A percentile compares a stretch with the other conserved stretches of the same genome.
These are phyloP conservation scores for Charanyca ferruginea DNA, from an alignment of 2,888 invertebrate species.

Conservation along the genomic window DNA sequence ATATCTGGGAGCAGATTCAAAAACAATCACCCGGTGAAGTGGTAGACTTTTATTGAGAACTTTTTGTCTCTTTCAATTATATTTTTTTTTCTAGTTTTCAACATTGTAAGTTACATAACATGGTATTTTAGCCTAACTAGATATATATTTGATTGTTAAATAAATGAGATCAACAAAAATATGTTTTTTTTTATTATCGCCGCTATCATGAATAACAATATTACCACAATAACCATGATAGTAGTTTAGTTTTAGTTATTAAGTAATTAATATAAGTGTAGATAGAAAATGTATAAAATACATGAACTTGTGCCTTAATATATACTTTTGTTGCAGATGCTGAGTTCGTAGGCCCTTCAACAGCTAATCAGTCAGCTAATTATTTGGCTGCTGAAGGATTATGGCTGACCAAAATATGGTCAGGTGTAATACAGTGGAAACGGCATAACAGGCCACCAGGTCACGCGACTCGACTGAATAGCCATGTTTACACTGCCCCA, in stretches of 20 bases:
- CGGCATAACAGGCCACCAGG: conserved; percentile 9
- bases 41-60: conserved; percentile 1
- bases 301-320: not conserved
- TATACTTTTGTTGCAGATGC: conserved; percentile 1
- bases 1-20: conserved; percentile 2
- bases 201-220: no score
- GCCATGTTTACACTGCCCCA: conserved; percentile 9
- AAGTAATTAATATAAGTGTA: no score
- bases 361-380: no score
- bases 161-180: not conserved
- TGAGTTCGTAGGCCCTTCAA: no score
- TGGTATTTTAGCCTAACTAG: not conserved
- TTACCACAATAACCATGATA: no score
- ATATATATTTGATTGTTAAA: not conserved
- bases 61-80: not conserved
- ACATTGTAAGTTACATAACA: no score
- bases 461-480: not conserved
- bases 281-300: no score
- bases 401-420: conserved; percentile 20
- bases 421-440: conserved; percentile 30
- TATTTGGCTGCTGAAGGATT: not conserved
- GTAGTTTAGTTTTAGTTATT: no score
- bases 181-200: no score
- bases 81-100: no score
- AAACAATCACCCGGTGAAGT: conserved; percentile 1